Conservation (phyloP, 2,888 invertebrate genomes). For the Drosophila kuntzei region DNA sequence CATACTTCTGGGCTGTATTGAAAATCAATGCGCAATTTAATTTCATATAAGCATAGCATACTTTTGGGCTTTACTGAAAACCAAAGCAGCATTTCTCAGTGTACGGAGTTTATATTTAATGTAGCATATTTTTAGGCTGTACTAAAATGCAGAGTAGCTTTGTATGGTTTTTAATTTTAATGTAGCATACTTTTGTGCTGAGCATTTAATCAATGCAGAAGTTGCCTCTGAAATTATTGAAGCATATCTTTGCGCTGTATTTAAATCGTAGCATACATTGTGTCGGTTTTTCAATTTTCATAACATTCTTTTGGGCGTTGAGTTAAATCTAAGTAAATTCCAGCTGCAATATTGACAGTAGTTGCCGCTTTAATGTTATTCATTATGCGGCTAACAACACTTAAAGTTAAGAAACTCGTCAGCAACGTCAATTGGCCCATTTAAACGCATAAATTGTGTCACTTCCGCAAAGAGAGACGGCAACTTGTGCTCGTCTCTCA, state of each 20-base stretch:
- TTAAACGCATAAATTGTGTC: constrained; percentile 67
- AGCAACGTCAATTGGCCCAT: constrained; percentile 59
- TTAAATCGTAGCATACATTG: too few relatives aligned
- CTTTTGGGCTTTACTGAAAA: too few relatives aligned
- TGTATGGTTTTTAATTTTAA: too few relatives aligned
- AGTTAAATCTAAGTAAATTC: not conserved
- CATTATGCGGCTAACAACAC: constrained; percentile 36
- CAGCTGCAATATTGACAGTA: not conserved
- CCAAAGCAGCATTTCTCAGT: too few relatives aligned
- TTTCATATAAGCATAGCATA: too few relatives aligned
- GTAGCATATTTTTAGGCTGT: too few relatives aligned
- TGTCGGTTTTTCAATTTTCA: too few relatives aligned
- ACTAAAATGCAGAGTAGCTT: too few relatives aligned
- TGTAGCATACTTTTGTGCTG: not conserved
- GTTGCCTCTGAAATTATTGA: not conserved
- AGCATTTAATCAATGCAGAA: not conserved
- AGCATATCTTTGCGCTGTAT: not conserved
- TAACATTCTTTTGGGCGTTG: not conserved
- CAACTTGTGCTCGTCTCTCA: constrained; percentile 23
- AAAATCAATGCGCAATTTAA: too few relatives aligned
- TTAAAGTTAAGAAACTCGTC: constrained; percentile 21
- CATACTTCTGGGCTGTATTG: too few relatives aligned
- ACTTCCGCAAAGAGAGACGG: constrained; percentile 59
- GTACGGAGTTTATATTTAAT: too few relatives aligned
- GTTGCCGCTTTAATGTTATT: constrained; percentile 17